Base-by-base conservation (phyloP, 2,113 vertebrate species). In the Myodes glareolus region DNA sequence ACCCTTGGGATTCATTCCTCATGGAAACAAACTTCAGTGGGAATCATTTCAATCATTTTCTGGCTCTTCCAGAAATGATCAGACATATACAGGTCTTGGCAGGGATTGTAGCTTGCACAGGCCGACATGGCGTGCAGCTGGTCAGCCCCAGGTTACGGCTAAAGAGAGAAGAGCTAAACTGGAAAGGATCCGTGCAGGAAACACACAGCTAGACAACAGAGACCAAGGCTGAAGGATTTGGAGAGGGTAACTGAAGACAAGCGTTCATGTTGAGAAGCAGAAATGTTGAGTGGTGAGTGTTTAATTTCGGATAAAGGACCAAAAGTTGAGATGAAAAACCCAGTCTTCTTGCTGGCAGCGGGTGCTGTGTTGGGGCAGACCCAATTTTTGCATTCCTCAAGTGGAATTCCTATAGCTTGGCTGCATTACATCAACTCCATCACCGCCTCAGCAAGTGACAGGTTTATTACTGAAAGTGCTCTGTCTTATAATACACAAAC, bases 391-490 rank as follows among this genome's bases (percentile, higher is more conserved):
- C 92, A 97, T 97, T 93, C 82, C 93, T 92, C 81, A 33, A 3
- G 84, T 75, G 80, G 95, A 91, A 94, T 91, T 94, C 88, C 77
- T 73, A 33, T 33, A 91, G 42, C 27, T 94, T 94, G 85, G 67
- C 86, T 89, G 61, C 0, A 0, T 91, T 85, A 82, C 7, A 82
- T 86, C 67, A 70, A 7, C 8, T 88, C 68, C 50, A 65, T 39
- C 39, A 52, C 31, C 0, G 4, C 61, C 87, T 92, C 81, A 86
- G 92, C 85, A 92, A 92, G 89, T 90, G 42, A 89, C 91, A 96
- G 94, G 81, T 97, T 97, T 97, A 96, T 95, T 94, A 96, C 92
- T 70, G 81, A 91, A 94, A 96, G 81, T 94, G 67, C 73, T 95
- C 67, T 73, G 39, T 78, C 91, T 97, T 65, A 94, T 77, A 86